A percentile compares a stretch with the other conserved stretches of the same genome.
phyloP scores from a whole-genome alignment of 2,888 invertebrate genomes.

The Archips xylosteana region DNA sequence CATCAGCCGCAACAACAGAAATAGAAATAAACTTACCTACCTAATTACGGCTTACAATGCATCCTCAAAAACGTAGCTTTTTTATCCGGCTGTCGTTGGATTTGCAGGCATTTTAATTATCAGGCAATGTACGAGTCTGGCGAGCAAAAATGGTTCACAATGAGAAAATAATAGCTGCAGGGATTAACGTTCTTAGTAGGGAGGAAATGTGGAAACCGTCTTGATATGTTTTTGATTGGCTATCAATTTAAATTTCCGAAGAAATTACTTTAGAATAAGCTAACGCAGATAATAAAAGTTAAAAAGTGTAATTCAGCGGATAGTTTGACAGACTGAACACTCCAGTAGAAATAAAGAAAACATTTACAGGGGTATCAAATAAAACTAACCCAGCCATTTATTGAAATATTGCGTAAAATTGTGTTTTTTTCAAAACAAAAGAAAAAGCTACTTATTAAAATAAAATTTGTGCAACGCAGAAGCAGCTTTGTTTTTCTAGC shows the following conservation, averaged over 20 bases:
- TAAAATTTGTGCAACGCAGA: too few relatives aligned
- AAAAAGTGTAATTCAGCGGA: too few relatives aligned
- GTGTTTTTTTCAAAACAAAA: too few relatives aligned
- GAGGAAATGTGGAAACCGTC: conserved; percentile 47
- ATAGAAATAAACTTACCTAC: conserved; percentile 21
- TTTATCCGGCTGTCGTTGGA: conserved; percentile 48
- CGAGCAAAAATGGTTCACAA: conserved; percentile 64
- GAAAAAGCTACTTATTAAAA: too few relatives aligned
- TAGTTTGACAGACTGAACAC: too few relatives aligned
- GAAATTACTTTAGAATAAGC: too few relatives aligned
- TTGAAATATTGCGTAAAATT: too few relatives aligned
- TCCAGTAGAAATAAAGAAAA: too few relatives aligned
- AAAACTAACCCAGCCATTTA: too few relatives aligned
- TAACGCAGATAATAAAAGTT: too few relatives aligned
- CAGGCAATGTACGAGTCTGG: conserved; percentile 60
- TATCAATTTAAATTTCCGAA: neutral
- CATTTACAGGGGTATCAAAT: too few relatives aligned
- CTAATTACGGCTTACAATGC: conserved; percentile 43
- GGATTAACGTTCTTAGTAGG: conserved; percentile 58
- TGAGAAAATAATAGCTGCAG: conserved; percentile 68
- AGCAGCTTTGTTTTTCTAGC: too few relatives aligned
- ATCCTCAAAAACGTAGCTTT: conserved; percentile 42
- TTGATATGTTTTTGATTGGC: conserved; percentile 40
- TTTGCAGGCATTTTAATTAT: conserved; percentile 74
- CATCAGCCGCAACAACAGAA: neutral